Evolutionary conservation across 2,888 invertebrate genomes (phyloP), one percentile per base, ranked within the genome.

Genomic region (Platycheirus rosarum): DNA sequence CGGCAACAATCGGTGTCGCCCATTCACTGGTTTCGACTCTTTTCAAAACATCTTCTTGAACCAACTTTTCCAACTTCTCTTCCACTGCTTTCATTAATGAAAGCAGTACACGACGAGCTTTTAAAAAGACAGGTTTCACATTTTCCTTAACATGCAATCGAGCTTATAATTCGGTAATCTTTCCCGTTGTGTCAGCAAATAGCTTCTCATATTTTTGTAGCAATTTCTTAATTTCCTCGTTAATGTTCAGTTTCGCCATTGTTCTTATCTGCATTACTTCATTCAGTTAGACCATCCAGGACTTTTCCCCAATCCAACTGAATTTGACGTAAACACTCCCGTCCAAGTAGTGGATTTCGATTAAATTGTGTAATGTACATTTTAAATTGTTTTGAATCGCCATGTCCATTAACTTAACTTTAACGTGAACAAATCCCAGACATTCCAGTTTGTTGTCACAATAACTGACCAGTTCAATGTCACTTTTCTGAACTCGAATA

Each of bases 151-250:
- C 71, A 60, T 29, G 78, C 42, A 35, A 48, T 48, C 35, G n/a
- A 20, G 48, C 48, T 48, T 78, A 69, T 40, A 77, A 51, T 26
- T 29, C 77, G n/a, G 49, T 13, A 46, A 84, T 73, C 42, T 74
- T 68, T 42, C 42, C 82, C 62, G 74, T 70, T 2, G 77, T 49
- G 5, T 48, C 37, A 23, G 66, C 60, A 40, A 84, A 79, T 8
- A 79, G 53, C 23, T 51, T 44, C n/a, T 65, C 62, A 53, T 53
- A 80, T 55, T 79, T 84, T 5, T 46, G 53, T 6, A 35, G 11
- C 20, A 68, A 44, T 44, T 55, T 44, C 37, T 44, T 42, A 6
- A 66, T 18, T 42, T 66, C 53, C 1, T 26, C 42, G n/a, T 66
- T 40, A 37, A 29, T 9, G 1, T 53, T 16, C 13, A 53, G 16